A percentile compares a stretch with the other conserved stretches of the same genome.
phyloP scores from a whole-genome alignment of 1,140 invertebrate species.

The Zaprionus africanus region DNA sequence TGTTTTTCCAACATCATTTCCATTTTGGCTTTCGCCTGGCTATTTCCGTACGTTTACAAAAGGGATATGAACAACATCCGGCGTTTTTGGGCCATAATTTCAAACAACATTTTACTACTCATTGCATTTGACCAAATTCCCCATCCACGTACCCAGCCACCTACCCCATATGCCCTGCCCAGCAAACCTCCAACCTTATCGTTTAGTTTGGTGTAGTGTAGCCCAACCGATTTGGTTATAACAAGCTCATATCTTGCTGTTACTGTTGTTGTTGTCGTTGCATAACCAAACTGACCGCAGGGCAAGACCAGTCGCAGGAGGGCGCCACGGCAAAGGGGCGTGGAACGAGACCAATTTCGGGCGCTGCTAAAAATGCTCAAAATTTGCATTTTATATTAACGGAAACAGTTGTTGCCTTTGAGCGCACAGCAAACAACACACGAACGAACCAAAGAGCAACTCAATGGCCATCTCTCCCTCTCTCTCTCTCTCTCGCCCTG shows the following conservation, averaged over 20 bases:
- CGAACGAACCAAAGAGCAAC: constrained; percentile 8
- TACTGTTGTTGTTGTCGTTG: constrained; percentile 29
- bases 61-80: constrained; percentile 82
- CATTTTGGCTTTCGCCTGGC: constrained; percentile 56
- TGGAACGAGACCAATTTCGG: constrained; percentile 49
- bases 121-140: constrained; percentile 77
- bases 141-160: background rate
- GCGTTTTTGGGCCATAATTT: constrained; percentile 75
- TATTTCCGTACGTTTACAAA: constrained; percentile 80
- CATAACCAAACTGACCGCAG: constrained; percentile 74
- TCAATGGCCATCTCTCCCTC: background rate
- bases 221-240: constrained; percentile 71
- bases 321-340: background rate
- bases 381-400: constrained; percentile 83
- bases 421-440: constrained; percentile 61
- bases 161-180: background rate
- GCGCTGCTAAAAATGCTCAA: constrained; percentile 73
- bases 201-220: constrained; percentile 2
- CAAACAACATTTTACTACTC: constrained; percentile 79
- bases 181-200: background rate
- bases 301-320: constrained; percentile 22
- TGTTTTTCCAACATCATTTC: constrained; percentile 80
- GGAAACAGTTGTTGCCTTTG: constrained; percentile 82
- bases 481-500: background rate
- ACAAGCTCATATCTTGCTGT: constrained; percentile 77